Evolutionary conservation across 2,113 vertebrate species (phyloP), one percentile per base, ranked within the genome.

Genomic region (Bungarus multicinctus): DNA sequence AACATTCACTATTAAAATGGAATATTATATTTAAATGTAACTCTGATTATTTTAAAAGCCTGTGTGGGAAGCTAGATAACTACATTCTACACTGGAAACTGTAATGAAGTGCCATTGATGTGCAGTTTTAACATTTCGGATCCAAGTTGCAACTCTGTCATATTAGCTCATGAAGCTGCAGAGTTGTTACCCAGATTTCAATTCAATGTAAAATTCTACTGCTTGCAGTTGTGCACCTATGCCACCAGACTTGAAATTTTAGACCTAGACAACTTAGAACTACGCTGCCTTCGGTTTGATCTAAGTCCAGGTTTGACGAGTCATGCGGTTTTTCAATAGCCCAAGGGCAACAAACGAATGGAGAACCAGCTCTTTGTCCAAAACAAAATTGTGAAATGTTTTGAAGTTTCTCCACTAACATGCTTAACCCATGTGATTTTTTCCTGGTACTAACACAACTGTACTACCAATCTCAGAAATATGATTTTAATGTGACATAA

Each of bases 71-170:
- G 11, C 86, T 90, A 27, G 34, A 86, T 25, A 25, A n/a, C 16
- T 57, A 90, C 7, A 39, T 93, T 81, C 69, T 92, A 94, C 94
- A 96, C 93, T 95, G 95, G 91, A 96, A 95, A 96, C 95, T 93
- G 94, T 94, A 95, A 93, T 69, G 92, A 95, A 96, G 96, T 89
- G 16, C 57, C 74, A 3, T 94, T 96, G 93, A 91, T 81, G 74
- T 45, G 22, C 27, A 22, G 55, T 85, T 85, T 5, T 27, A 64
- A 34, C 25, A 64, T 87, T 85, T 85, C 64, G 58, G 92, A 87
- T 94, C 53, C 50, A 90, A 94, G 25, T 4, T 30, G 89, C 55
- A 93, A 74, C 47, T 93, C 89, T 89, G 47, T 94, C 58, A 14
- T 57, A 55, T 25, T 93, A 92, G 93, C 85, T 94, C 92, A 89